A percentile compares a stretch with the other conserved stretches of the same genome.
Evolutionary conservation across 2,113 vertebrate genomes (phyloP).

Genomic region (Pagrus major): DNA sequence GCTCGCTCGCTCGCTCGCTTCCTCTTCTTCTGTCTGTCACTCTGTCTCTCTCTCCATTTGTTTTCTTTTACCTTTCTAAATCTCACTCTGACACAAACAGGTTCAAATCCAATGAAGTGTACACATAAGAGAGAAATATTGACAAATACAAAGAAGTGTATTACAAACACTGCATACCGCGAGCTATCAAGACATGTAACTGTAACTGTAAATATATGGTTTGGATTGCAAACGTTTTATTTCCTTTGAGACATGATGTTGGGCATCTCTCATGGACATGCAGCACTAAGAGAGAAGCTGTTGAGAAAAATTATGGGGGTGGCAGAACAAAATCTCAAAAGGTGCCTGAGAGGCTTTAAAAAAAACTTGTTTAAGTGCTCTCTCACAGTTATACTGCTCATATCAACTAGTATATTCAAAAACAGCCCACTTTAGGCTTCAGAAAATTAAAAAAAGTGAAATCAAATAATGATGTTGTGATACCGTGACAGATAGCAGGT

Average conservation of each 20-base stretch:
- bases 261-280: neutral
- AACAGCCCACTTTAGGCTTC: neutral
- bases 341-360: neutral
- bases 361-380: neutral
- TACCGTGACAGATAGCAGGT: neutral
- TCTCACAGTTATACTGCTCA: neutral
- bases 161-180: neutral
- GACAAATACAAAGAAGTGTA: neutral
- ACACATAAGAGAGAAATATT: neutral
- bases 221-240: neutral
- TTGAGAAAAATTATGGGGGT: neutral
- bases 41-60: neutral
- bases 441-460: neutral
- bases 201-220: neutral
- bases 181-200: neutral
- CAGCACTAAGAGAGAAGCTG: neutral
- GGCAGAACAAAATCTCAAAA: neutral
- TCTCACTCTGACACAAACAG: neutral
- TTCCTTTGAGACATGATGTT: neutral
- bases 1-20: too few relatives aligned
- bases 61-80: slow-evolving; percentile 20
- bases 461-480: neutral
- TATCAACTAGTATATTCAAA: neutral
- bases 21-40: neutral
- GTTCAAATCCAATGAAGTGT: neutral